Evolutionary conservation across 2,888 invertebrate species (phyloP), one percentile per base, ranked within the genome.

Genomic region (Lathronympha strigana): DNA sequence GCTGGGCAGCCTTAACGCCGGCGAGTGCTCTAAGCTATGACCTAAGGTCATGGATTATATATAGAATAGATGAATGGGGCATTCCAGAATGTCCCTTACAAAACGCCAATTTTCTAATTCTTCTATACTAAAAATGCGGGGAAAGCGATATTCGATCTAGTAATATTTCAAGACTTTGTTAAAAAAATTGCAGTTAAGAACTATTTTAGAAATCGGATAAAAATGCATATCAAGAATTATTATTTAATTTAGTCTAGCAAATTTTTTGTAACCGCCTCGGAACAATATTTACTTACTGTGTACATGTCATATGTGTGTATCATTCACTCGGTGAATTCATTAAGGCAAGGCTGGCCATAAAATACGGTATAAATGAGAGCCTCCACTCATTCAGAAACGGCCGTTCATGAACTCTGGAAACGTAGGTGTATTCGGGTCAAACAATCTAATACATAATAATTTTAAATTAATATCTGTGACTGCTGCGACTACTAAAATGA

Each of bases 11-110:
- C 71, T 63, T 67, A 69, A 72, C 67, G 58, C 64, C 66, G 67
- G 63, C 67, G 66, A 67, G 68, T 61, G 40, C 61, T 23, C 60
- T 6, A 17, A 50, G 31, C 71, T 70, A 68, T 74, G 77, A 78
- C 78, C 78, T 69, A 64, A 60, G 76, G 78, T 80, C 75, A 74
- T 73, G 74, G 75, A 72, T 73, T 71, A 69, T 68, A 69, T 68
- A 53, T 38, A 17, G 19, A 21, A 11, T 4, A n/a, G n/a, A n/a
- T n/a, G n/a, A n/a, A n/a, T n/a, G n/a, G n/a, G n/a, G n/a, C n/a
- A n/a, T n/a, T n/a, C n/a, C n/a, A n/a, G n/a, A n/a, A n/a, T n/a
- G n/a, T n/a, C n/a, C n/a, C n/a, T n/a, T n/a, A n/a, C n/a, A n/a
- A n/a, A n/a, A n/a, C n/a, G n/a, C n/a, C n/a, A n/a, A n/a, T n/a